These are phyloP conservation scores for Plutomurus gul DNA, from an alignment of 1,140 invertebrate genomes.

Conservation along the genomic window DNA sequence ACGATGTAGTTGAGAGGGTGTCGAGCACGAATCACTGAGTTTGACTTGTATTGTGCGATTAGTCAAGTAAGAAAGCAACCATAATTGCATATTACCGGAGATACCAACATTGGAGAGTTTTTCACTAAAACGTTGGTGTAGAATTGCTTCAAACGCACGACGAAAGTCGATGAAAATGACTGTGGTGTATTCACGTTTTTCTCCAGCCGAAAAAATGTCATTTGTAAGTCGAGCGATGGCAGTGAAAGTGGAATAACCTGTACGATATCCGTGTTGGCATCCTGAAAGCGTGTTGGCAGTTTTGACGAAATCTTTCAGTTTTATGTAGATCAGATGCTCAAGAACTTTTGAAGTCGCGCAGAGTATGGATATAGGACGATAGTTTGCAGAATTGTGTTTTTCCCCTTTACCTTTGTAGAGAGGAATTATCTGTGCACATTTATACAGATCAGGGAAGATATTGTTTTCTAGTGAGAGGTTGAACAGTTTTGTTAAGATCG, in stretches of 20 bases:
- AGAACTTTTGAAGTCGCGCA: not conserved
- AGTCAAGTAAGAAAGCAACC: not conserved
- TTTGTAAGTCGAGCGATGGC: not conserved
- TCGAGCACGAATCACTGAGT: not conserved
- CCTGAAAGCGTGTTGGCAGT: not conserved
- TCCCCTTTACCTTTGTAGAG: not conserved
- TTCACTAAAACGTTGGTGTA: not conserved
- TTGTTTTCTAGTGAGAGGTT: not conserved
- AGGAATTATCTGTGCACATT: not conserved
- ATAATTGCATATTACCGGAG: not conserved
- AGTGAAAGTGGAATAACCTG: not conserved
- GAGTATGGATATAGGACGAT: slow-evolving; percentile 5
- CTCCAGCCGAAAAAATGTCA: not conserved
- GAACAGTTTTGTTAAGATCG: not conserved
- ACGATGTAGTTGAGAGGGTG: not conserved
- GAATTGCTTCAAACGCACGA: not conserved
- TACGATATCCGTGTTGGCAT: not conserved
- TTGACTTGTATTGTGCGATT: not conserved
- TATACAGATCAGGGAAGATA: not conserved
- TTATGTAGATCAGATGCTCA: not conserved
- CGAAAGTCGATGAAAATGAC: not conserved
- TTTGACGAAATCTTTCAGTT: not conserved
- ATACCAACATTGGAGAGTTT: not conserved
- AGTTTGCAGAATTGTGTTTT: not conserved
- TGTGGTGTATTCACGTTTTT: not conserved